phyloP scores from a whole-genome alignment of 1,140 invertebrate genomes.

The Danaus melanippus region DNA sequence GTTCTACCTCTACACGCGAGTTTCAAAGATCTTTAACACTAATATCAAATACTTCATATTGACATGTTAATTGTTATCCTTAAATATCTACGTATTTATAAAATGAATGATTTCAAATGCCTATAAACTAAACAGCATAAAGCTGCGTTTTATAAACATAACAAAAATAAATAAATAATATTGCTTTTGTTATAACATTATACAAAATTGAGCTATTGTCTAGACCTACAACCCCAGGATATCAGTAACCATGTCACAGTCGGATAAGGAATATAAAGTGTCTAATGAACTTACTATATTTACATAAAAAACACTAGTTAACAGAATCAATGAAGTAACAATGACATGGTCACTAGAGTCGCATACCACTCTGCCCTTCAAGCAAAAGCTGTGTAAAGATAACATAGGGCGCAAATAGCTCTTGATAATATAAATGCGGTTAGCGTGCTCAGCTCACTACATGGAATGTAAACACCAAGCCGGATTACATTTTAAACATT shows the following conservation, averaged over 20 bases:
- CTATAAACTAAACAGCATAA: conserved; percentile 57
- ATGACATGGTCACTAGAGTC: conserved; percentile 62
- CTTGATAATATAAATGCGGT: conserved; percentile 21
- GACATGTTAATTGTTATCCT: conserved; percentile 32
- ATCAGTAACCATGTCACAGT: conserved; percentile 60
- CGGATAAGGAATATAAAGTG: too few species aligned
- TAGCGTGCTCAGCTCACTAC: conserved; percentile 4
- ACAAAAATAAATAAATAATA: conserved; percentile 54
- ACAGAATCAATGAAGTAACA: conserved; percentile 10
- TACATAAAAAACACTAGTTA: conserved; percentile 8
- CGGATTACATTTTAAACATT: conserved; percentile 9
- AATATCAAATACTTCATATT: conserved; percentile 38
- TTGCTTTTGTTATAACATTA: conserved; percentile 49
- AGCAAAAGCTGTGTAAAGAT: conserved; percentile 54
- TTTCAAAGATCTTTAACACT: conserved; percentile 33
- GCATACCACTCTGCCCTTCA: conserved; percentile 61
- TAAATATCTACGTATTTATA: conserved; percentile 27
- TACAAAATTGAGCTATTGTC: conserved; percentile 64
- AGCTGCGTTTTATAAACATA: conserved; percentile 59
- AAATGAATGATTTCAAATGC: conserved; percentile 37
- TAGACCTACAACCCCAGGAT: conserved; percentile 68
- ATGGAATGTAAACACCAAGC: conserved; percentile 19
- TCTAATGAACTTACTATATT: conserved; percentile 1
- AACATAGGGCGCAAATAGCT: conserved; percentile 53
- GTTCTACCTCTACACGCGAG: conserved; percentile 20